Evolutionary conservation across 2,888 invertebrate genomes (phyloP).

Genomic region (Patella ulyssiponensis): DNA sequence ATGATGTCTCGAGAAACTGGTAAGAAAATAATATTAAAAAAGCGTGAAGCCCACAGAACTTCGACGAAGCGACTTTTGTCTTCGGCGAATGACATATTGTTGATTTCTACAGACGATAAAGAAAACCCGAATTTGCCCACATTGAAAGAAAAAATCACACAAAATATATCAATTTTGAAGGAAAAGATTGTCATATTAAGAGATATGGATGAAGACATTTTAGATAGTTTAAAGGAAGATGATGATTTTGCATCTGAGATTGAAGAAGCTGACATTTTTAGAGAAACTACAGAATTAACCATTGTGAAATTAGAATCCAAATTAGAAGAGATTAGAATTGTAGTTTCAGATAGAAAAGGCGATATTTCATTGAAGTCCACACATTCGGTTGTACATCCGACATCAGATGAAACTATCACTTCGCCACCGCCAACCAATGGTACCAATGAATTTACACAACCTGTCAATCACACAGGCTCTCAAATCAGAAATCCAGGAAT

Average conservation of each 20-base stretch:
- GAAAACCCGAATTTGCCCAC: neutral
- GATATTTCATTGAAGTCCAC: neutral
- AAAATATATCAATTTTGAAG: neutral
- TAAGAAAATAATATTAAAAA: neutral
- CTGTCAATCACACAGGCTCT: too few relatives aligned
- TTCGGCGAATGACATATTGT: neutral
- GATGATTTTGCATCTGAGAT: neutral
- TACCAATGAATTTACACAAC: too few relatives aligned
- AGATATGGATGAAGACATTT: neutral
- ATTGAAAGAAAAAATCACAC: neutral
- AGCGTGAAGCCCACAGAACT: neutral
- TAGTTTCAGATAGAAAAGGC: neutral
- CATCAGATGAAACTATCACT: too few relatives aligned
- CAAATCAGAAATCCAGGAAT: neutral
- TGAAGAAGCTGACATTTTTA: neutral
- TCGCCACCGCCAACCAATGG: neutral
- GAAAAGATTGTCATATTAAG: neutral
- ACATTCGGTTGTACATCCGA: too few relatives aligned
- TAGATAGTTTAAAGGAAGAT: neutral
- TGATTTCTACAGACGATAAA: neutral
- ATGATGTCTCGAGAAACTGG: neutral
- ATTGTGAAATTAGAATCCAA: neutral
- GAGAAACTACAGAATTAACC: neutral
- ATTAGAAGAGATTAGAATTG: neutral
- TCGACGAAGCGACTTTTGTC: neutral